Conservation (phyloP, 1,140 invertebrate species). For the Caenorhabditis latens region DNA sequence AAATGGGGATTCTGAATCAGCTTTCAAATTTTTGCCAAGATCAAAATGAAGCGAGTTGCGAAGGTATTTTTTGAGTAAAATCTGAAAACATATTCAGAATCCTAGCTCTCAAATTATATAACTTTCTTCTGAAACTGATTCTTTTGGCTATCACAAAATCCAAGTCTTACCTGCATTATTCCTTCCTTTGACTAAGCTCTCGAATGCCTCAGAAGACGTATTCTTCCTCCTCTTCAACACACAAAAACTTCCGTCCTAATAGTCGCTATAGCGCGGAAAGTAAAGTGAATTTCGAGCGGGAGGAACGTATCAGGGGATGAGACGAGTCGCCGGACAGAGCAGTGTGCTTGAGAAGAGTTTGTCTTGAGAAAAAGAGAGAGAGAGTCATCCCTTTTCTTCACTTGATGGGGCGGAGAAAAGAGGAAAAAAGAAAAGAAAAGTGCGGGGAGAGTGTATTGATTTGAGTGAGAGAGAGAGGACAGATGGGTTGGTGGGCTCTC, state of each 20-base stretch:
- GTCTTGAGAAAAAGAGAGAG: not conserved
- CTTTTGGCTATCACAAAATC: no score
- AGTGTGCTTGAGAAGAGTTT: conserved; percentile 51
- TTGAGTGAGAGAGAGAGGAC: conserved; percentile 11
- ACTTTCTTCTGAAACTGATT: no score
- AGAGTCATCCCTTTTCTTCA: not conserved
- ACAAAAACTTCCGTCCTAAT: not conserved
- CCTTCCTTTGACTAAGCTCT: no score
- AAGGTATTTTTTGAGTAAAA: no score
- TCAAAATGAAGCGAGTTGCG: no score
- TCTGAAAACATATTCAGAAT: no score
- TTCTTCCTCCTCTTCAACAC: no score
- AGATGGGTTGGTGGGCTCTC: not conserved
- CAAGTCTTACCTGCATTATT: conserved; percentile 5
- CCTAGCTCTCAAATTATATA: no score
- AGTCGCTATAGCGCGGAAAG: conserved; percentile 5
- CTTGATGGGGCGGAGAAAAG: not conserved
- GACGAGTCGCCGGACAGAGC: not conserved
- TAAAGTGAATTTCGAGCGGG: conserved; percentile 52
- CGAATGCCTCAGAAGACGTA: no score
- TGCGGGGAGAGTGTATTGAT: conserved; percentile 39
- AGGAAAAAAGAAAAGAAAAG: conserved; percentile 17
- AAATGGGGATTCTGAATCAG: no score
- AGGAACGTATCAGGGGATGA: conserved; percentile 34
- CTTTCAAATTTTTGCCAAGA: no score